Evolutionary conservation across 2,797 vertebrate genomes (phyloP).

Genomic region (Arctocebus calabarensis): DNA sequence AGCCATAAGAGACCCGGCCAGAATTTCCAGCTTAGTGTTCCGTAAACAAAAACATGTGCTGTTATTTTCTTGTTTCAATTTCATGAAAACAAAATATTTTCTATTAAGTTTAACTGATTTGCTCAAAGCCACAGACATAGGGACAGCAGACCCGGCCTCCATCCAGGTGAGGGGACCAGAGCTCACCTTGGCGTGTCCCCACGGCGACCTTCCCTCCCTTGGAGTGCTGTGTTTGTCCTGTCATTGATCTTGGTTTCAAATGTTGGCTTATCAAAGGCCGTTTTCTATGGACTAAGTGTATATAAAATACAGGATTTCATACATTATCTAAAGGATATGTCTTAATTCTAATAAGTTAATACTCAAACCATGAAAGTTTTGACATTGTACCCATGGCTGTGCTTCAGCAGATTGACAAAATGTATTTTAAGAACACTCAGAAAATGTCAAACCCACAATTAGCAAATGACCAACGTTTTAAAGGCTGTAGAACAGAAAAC

Average conservation of each 20-base stretch:
- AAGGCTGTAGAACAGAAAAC: background rate
- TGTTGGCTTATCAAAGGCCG: background rate
- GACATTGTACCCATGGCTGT: background rate
- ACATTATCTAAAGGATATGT: background rate
- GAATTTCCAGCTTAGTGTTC: background rate
- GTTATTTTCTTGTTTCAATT: background rate
- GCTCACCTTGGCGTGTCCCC: accelerated
- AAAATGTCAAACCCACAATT: background rate
- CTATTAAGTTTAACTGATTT: background rate
- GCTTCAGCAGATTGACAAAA: background rate
- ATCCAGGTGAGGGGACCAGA: accelerated
- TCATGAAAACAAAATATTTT: background rate
- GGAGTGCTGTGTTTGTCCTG: no score
- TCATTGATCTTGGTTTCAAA: background rate
- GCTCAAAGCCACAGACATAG: constrained; percentile 7
- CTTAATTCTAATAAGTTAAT: background rate
- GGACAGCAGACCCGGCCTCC: no score
- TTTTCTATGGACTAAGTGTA: background rate
- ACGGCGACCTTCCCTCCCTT: background rate
- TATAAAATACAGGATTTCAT: background rate
- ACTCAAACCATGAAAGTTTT: background rate
- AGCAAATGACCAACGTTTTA: background rate
- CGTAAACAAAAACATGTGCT: accelerated
- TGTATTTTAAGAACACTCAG: background rate
- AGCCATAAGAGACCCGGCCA: background rate